Evolutionary conservation across 1,140 invertebrate genomes (phyloP).

Genomic region (Pinna nobilis): DNA sequence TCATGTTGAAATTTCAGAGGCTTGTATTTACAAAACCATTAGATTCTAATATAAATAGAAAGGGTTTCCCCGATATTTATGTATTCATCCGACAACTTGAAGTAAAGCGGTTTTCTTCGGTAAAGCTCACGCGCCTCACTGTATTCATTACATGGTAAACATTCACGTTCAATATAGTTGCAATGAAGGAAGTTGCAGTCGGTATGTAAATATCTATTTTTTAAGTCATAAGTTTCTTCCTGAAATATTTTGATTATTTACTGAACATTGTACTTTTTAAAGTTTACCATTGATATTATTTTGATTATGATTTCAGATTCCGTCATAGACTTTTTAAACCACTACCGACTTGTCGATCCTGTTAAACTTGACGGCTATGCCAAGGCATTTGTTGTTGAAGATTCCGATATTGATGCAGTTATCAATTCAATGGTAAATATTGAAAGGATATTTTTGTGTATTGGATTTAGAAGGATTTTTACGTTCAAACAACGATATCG

Average conservation of each 20-base stretch:
- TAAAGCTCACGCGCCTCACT: too few species aligned
- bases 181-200: too few species aligned
- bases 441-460: not conserved
- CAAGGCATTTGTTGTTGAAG: constrained; percentile 72
- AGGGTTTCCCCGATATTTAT: too few species aligned
- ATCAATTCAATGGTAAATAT: constrained; percentile 63
- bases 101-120: too few species aligned
- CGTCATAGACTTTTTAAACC: constrained; percentile 70
- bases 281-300: too few species aligned
- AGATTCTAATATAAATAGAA: too few species aligned
- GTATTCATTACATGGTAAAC: too few species aligned
- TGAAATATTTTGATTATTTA: not conserved
- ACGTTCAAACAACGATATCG: too few species aligned
- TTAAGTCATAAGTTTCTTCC: not conserved
- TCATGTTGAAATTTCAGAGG: too few species aligned
- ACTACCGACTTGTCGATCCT: constrained; percentile 71
- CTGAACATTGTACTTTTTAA: not conserved
- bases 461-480: not conserved
- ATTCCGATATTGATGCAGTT: constrained; percentile 70
- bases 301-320: constrained; percentile 61
- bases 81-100: too few species aligned
- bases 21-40: too few species aligned
- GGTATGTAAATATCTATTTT: not conserved
- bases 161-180: too few species aligned
- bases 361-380: constrained; percentile 70